A percentile compares a stretch with the other conserved stretches of the same genome.
phyloP scores from a whole-genome alignment of 2,888 invertebrate genomes.

The Neoitamus cyanurus region DNA sequence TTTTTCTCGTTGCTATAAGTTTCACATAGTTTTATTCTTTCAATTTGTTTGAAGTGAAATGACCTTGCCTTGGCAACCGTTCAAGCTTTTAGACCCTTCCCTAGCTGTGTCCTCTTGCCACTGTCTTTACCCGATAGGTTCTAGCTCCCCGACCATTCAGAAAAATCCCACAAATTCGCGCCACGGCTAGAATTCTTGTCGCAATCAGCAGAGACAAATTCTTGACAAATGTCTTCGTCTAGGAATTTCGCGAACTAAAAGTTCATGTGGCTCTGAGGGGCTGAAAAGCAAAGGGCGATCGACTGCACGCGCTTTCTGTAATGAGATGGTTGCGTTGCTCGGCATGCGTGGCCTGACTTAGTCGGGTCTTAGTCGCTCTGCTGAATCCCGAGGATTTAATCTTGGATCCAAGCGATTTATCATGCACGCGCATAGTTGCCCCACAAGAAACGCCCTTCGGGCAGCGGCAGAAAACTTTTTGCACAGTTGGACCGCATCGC shows the following conservation, averaged over 20 bases:
- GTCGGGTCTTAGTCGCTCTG: background rate
- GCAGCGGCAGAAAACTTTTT: background rate
- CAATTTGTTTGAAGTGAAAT: too few species aligned
- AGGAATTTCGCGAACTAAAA: constrained; percentile 29
- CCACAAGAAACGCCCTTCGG: constrained; percentile 4
- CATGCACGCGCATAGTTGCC: background rate
- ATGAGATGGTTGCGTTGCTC: background rate
- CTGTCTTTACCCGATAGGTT: too few species aligned
- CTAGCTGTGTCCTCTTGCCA: too few species aligned
- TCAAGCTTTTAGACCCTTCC: too few species aligned
- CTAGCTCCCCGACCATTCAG: background rate
- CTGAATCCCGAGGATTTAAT: background rate
- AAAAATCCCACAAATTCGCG: background rate
- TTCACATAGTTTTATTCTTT: too few species aligned
- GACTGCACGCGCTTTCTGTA: background rate
- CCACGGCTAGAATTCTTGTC: constrained; percentile 19
- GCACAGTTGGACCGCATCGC: constrained; percentile 17
- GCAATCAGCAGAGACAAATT: constrained; percentile 30
- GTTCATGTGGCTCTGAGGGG: background rate
- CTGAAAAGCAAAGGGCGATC: background rate
- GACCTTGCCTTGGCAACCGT: too few species aligned
- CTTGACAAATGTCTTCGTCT: constrained; percentile 33
- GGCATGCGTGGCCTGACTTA: background rate
- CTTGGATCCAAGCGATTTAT: background rate
- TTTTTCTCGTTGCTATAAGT: too few species aligned